Percentiles rank a stretch among this genome's conserved stretches.
Evolutionary conservation across 2,888 invertebrate genomes (phyloP).

Genomic region (Agonopterix subpropinquella): DNA sequence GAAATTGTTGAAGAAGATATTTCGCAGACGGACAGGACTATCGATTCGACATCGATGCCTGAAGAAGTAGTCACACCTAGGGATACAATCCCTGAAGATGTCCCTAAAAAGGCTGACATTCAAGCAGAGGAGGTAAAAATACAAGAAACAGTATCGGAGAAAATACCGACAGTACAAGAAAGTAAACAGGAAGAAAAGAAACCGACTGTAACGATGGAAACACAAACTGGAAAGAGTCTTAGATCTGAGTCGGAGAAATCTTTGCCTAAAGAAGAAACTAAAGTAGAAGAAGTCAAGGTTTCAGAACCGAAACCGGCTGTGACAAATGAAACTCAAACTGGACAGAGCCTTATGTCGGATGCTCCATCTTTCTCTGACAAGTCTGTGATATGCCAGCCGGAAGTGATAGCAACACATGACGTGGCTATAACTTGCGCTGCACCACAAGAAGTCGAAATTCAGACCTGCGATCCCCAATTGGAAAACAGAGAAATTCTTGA

Average conservation of each 20-base stretch:
- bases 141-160: constrained; percentile 9
- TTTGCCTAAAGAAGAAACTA: not conserved
- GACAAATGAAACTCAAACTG: constrained; percentile 81
- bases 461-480: constrained; percentile 72
- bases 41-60: constrained; percentile 83
- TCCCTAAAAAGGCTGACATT: constrained; percentile 18
- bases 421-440: constrained; percentile 70
- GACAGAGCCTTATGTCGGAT: constrained; percentile 73
- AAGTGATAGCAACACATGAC: constrained; percentile 55
- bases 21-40: constrained; percentile 77
- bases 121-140: constrained; percentile 12
- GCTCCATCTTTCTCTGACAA: constrained; percentile 55
- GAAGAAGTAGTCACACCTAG: constrained; percentile 77
- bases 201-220: constrained; percentile 9
- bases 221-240: constrained; percentile 14
- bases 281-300: constrained; percentile 13
- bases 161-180: constrained; percentile 27
- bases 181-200: constrained; percentile 24
- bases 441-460: constrained; percentile 77
- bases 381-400: constrained; percentile 57
- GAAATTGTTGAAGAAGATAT: constrained; percentile 62
- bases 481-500: constrained; percentile 71
- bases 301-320: constrained; percentile 29
- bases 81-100: constrained; percentile 28
- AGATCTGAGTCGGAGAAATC: constrained; percentile 10